Percentiles rank a stretch among this genome's conserved stretches.
Conservation (phyloP, 23 tunicate species). For the Halocynthia roretzi region DNA sequence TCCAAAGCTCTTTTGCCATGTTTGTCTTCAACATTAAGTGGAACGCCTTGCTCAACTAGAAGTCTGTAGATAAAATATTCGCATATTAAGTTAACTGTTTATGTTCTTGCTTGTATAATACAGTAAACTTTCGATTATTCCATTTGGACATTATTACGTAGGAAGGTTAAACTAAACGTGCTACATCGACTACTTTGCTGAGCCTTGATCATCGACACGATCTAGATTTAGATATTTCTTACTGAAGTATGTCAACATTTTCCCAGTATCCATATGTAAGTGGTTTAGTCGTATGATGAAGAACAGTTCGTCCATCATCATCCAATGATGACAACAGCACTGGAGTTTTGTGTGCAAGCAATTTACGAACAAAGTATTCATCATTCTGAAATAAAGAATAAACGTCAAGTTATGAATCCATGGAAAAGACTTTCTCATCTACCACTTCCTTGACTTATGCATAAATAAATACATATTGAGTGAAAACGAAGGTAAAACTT, state of each 20-base stretch:
- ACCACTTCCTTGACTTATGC: background rate
- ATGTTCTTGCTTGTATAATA: background rate
- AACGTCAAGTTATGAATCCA: background rate
- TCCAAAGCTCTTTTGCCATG: constrained; percentile 63
- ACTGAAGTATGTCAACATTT: constrained; percentile 81
- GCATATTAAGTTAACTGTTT: background rate
- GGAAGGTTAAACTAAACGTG: too few relatives aligned
- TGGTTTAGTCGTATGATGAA: constrained; percentile 92
- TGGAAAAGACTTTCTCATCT: background rate
- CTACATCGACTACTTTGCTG: too few relatives aligned
- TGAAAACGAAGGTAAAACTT: background rate
- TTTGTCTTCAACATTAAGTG: constrained; percentile 50
- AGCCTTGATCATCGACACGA: too few relatives aligned
- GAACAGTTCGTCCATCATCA: constrained; percentile 82
- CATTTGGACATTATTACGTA: background rate
- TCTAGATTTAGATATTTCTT: background rate
- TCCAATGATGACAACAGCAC: constrained; percentile 86
- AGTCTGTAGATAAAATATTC: constrained; percentile 28
- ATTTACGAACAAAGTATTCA: constrained; percentile 72
- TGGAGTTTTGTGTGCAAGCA: constrained; percentile 88
- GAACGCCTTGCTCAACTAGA: constrained; percentile 62
- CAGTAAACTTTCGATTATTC: background rate
- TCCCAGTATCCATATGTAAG: constrained; percentile 97
- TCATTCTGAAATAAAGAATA: constrained; percentile 44
- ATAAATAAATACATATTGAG: background rate